These are phyloP conservation scores for Siphamia tubifer DNA, from an alignment of 2,113 vertebrate species.

Conservation along the genomic window DNA sequence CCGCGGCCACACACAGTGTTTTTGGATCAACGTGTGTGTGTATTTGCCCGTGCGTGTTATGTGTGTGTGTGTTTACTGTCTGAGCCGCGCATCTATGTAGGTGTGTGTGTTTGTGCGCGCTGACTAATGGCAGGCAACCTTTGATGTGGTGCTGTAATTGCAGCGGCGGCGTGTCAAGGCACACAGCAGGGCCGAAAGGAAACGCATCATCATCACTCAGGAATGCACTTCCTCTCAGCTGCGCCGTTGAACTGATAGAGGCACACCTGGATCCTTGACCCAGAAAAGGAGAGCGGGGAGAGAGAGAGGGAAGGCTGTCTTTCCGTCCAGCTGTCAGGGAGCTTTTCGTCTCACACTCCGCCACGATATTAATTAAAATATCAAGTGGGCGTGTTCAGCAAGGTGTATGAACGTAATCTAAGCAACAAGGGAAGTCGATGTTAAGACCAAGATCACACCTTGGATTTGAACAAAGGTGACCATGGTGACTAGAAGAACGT, in stretches of 20 bases:
- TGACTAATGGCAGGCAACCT: conserved; percentile 63
- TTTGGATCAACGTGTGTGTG: not conserved
- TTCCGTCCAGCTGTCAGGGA: conserved; percentile 20
- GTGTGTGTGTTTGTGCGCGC: conserved; percentile 7
- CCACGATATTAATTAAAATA: not conserved
- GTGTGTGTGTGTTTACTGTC: conserved; percentile 11
- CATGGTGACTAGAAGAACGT: too few relatives aligned
- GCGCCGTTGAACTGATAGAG: conserved; percentile 9
- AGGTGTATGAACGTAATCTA: too few relatives aligned
- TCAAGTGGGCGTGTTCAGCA: not conserved
- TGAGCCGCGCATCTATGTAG: not conserved
- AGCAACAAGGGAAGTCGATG: too few relatives aligned
- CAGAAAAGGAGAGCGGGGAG: not conserved
- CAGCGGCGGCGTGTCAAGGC: conserved; percentile 61
- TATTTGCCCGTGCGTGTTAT: not conserved
- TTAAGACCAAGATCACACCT: too few relatives aligned
- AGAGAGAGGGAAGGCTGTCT: not conserved
- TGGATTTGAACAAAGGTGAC: too few relatives aligned
- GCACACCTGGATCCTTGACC: conserved; percentile 64
- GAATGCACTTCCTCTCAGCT: conserved; percentile 69
- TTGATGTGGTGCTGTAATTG: conserved; percentile 65
- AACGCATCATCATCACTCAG: conserved; percentile 69
- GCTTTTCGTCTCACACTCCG: too few relatives aligned
- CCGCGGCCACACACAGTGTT: not conserved
- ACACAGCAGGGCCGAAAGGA: conserved; percentile 46